A percentile compares a stretch with the other conserved stretches of the same genome.
Evolutionary conservation across 2,888 invertebrate genomes (phyloP).

Genomic region (Luperina testacea): DNA sequence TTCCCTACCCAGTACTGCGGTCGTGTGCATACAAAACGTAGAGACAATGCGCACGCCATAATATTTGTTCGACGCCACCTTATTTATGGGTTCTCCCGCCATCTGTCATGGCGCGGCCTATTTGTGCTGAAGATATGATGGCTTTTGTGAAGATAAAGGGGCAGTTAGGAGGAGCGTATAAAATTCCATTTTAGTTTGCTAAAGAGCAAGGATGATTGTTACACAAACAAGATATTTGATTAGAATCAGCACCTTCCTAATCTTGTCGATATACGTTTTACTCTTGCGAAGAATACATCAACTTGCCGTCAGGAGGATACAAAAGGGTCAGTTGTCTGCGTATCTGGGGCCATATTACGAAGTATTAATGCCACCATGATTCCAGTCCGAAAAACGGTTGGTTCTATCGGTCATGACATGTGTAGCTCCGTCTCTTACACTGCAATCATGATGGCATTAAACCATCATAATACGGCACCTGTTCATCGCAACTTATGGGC

Average conservation of each 20-base stretch:
- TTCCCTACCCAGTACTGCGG: slow-evolving; percentile 1
- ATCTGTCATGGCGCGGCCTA: slow-evolving; percentile 35
- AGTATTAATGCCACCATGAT: too few species aligned
- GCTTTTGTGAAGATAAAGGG: slow-evolving; percentile 21
- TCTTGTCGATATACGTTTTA: background rate
- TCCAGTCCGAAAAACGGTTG: too few species aligned
- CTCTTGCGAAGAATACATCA: background rate
- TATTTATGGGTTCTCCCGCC: slow-evolving; percentile 49
- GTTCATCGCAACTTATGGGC: background rate
- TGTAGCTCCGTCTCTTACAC: too few species aligned
- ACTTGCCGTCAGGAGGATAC: background rate
- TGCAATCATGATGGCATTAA: too few species aligned
- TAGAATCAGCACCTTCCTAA: too few species aligned
- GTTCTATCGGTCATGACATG: too few species aligned
- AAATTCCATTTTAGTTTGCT: background rate
- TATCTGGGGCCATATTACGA: too few species aligned
- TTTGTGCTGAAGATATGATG: slow-evolving; percentile 33
- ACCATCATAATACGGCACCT: too few species aligned
- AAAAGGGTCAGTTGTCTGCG: background rate
- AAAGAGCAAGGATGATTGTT: background rate
- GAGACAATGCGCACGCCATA: slow-evolving; percentile 36
- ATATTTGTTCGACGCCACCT: slow-evolving; percentile 51
- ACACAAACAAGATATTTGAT: background rate
- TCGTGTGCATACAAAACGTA: slow-evolving; percentile 34
- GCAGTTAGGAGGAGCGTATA: background rate